Evolutionary conservation across 2,113 vertebrate species (phyloP).

Genomic region (Dromiciops gliroides): DNA sequence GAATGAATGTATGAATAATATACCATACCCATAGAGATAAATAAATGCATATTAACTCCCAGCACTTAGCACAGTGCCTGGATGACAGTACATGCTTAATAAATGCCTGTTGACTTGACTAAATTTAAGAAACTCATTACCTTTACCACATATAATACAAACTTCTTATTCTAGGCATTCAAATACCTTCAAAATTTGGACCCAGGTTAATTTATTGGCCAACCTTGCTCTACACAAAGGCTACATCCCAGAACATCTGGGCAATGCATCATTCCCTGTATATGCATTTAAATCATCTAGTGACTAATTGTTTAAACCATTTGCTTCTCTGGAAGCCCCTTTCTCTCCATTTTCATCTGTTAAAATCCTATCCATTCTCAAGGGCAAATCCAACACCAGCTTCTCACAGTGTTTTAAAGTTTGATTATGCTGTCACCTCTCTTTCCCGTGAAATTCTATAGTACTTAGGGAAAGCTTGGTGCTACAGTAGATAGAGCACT

Average conservation of each 20-base stretch:
- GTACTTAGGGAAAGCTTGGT: too few relatives aligned
- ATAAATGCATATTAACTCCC: neutral
- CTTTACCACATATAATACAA: neutral
- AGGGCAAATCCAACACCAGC: neutral
- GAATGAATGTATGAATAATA: neutral
- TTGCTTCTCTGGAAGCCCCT: neutral
- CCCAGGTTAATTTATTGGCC: neutral
- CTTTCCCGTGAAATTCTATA: too few relatives aligned
- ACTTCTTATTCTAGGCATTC: neutral
- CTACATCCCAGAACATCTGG: neutral
- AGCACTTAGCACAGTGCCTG: neutral
- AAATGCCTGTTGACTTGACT: neutral
- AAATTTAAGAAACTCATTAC: neutral
- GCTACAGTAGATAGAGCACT: too few relatives aligned
- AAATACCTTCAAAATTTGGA: neutral
- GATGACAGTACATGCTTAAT: neutral
- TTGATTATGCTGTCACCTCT: neutral
- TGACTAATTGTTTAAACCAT: neutral
- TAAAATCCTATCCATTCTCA: neutral
- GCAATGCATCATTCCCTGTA: neutral
- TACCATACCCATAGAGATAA: neutral
- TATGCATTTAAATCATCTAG: neutral
- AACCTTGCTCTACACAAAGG: neutral
- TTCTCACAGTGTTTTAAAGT: neutral
- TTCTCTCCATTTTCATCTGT: neutral